Percentiles rank a stretch among this genome's conserved stretches.
Evolutionary conservation across 2,888 invertebrate species (phyloP).

Genomic region (Callyntrura guangdongensis): DNA sequence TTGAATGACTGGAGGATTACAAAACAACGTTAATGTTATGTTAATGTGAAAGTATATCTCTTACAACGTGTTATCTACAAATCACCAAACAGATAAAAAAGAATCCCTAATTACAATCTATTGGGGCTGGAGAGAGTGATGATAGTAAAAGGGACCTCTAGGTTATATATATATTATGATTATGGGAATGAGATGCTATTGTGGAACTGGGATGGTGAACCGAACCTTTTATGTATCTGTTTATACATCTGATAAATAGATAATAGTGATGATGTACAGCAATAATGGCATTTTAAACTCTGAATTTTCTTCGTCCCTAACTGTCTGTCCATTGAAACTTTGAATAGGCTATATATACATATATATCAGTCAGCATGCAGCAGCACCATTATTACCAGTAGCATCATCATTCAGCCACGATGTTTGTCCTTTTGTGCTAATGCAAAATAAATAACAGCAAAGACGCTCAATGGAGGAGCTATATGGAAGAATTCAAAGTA

Average conservation of each 20-base stretch:
- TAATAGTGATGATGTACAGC: neutral
- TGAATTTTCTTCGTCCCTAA: neutral
- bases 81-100: neutral
- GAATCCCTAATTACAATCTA: neutral
- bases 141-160: neutral
- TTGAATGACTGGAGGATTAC: conserved; percentile 34
- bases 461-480: neutral
- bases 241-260: neutral
- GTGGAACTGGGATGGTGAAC: neutral
- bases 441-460: neutral
- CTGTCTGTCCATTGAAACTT: neutral
- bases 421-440: neutral
- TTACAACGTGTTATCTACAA: conserved; percentile 2
- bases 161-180: neutral
- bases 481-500: conserved; percentile 4
- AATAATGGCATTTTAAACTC: neutral
- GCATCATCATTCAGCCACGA: neutral
- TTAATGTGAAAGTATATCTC: neutral
- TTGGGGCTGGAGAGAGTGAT: neutral
- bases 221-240: neutral
- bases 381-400: neutral
- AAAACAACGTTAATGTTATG: neutral
- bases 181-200: neutral
- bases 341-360: too few relatives aligned
- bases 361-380: too few relatives aligned